These are phyloP conservation scores for Gymnothorax javanicus DNA, from an alignment of 2,797 vertebrate genomes.

Conservation along the genomic window DNA sequence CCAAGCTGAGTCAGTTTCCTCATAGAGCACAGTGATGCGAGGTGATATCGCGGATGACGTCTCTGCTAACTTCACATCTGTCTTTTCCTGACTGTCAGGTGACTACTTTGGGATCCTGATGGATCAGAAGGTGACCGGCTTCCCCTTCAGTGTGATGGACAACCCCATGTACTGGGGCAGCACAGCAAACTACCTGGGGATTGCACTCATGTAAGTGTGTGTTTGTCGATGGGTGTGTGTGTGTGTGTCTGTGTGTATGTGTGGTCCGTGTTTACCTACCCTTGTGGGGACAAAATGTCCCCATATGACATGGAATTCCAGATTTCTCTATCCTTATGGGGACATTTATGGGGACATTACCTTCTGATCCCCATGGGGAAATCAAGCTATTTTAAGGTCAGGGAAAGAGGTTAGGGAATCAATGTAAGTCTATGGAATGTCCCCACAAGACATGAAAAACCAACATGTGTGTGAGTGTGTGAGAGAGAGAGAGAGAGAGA, in stretches of 20 bases:
- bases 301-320: too few species aligned
- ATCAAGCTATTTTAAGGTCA: too few species aligned
- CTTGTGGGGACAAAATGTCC: too few species aligned
- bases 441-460: too few species aligned
- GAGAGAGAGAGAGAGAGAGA: too few species aligned
- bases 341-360: neutral
- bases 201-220: slow-evolving; percentile 87
- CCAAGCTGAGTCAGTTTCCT: too few species aligned
- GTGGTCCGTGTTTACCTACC: neutral
- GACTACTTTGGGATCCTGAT: slow-evolving; percentile 95
- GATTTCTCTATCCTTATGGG: slow-evolving; percentile 2
- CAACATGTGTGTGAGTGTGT: neutral
- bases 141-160: slow-evolving; percentile 86
- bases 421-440: too few species aligned
- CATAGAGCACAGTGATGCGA: too few species aligned
- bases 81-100: slow-evolving; percentile 66
- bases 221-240: neutral
- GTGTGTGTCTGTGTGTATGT: neutral
- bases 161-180: slow-evolving; percentile 99
- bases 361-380: neutral
- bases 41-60: too few species aligned
- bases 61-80: neutral
- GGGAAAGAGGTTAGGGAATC: too few species aligned
- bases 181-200: slow-evolving; percentile 87
- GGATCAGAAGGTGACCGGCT: slow-evolving; percentile 86